Conservation (phyloP, 1,140 invertebrate species). For the Armadillidium nasatum region DNA sequence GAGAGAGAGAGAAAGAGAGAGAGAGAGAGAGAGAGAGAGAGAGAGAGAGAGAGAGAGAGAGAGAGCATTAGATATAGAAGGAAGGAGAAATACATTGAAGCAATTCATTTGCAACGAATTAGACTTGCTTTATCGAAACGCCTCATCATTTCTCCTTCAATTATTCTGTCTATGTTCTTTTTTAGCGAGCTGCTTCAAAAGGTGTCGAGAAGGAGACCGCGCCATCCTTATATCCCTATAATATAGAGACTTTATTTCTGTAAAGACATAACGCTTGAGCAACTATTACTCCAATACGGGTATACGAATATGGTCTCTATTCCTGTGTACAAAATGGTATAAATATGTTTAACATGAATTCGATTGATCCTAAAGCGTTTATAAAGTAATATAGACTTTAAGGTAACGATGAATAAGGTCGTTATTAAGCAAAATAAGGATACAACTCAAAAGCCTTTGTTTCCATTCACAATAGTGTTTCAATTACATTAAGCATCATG, state of each 20-base stretch:
- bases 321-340: neutral
- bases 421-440: no score
- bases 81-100: conserved; percentile 4
- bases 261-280: no score
- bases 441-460: conserved; percentile 22
- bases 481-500: conserved; percentile 42
- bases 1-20: no score
- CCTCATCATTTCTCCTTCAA: conserved; percentile 9
- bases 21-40: neutral
- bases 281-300: neutral
- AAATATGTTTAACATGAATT: neutral
- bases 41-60: no score
- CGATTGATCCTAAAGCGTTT: neutral
- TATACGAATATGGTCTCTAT: neutral
- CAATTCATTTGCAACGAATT: conserved; percentile 6
- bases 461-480: conserved; percentile 37
- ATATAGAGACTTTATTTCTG: no score
- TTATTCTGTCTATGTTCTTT: conserved; percentile 13
- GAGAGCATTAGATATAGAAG: no score
- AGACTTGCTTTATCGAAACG: conserved; percentile 9
- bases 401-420: neutral
- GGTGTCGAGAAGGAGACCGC: no score
- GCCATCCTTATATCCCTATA: no score
- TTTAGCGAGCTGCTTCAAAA: neutral
- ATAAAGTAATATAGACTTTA: neutral